Base-by-base conservation (phyloP, 2,888 invertebrate genomes). In the Adelphocoris suturalis region DNA sequence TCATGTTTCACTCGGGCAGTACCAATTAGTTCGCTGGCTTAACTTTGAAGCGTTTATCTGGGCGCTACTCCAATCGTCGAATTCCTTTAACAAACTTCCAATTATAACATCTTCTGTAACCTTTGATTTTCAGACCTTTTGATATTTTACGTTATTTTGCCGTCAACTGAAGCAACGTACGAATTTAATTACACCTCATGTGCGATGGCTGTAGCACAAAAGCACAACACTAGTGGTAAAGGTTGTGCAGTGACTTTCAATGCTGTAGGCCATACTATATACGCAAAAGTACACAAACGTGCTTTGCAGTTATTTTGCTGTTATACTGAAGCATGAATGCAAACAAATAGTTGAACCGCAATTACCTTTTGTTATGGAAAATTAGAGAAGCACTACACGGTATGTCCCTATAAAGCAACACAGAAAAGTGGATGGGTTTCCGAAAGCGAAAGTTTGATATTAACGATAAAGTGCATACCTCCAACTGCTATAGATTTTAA, bases 101-200 rank as follows among this genome's bases (percentile, higher is more conserved):
- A 88, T 88, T 88, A 88, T 52, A 88, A 88, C 88, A 80, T 88
- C 88, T 88, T 88, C 28, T 88, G 78, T 78, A 88, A 46, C 88
- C 88, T 88, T 88, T 88, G 88, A 88, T 88, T 88, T 86, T 55
- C 78, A 52, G 78, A 28, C 88, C 88, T 88, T 86, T 88, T 88
- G 88, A 86, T 23, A 52, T 47, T 48, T 48, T 81, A 81, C 47
- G 81, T 47, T 81, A 81, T 81, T 82, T 23, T 14, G 47, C 48
- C 27, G 23, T 19, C 27, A 48, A 52, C 48, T 3, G 28, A 28
- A 14, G 28, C n/a, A 28, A 14, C 52, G 52, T 82, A 52, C 27
- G 47, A 52, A 47, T 52, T 82, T 82, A 82, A 82, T 82, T 82
- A 82, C 82, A 52, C 12, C 52, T 48, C 27, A 82, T 48, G 52